Percentiles rank a stretch among this genome's conserved stretches.
phyloP scores from a whole-genome alignment of 2,797 vertebrate species.

The Pangasius djambal region DNA sequence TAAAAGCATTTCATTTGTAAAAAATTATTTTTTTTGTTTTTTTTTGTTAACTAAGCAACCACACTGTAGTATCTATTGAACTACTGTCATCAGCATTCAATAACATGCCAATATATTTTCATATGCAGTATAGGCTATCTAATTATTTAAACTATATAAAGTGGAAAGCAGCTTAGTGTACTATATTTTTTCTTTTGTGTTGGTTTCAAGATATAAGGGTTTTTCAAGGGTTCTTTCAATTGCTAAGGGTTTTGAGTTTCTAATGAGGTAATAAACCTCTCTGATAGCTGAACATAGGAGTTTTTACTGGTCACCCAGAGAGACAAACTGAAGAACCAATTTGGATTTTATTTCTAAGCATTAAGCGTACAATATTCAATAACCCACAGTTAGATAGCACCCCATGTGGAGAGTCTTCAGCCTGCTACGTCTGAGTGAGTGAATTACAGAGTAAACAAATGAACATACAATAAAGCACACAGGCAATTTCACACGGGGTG shows the following conservation, averaged over 20 bases:
- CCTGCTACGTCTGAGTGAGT: not conserved
- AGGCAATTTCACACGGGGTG: not conserved
- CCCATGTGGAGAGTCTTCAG: not conserved
- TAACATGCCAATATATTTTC: not conserved
- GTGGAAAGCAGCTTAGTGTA: not conserved
- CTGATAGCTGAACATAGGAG: too few relatives aligned
- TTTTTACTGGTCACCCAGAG: too few relatives aligned
- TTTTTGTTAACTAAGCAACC: not conserved
- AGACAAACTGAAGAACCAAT: too few relatives aligned
- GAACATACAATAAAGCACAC: not conserved
- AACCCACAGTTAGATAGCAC: not conserved
- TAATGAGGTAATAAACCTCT: too few relatives aligned
- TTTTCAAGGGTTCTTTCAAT: not conserved
- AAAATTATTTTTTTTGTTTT: not conserved
- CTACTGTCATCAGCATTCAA: not conserved
- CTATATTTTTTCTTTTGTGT: not conserved
- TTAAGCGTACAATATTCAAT: not conserved
- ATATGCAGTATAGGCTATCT: not conserved
- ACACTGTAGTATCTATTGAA: not conserved
- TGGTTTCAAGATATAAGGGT: not conserved
- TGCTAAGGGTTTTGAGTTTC: not conserved
- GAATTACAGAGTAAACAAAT: not conserved
- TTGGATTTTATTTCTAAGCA: not conserved
- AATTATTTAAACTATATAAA: not conserved
- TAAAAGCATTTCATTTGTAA: not conserved